Evolutionary conservation across 1,140 invertebrate genomes (phyloP), one percentile per base, ranked within the genome.

Genomic region (Lordiphosa collinella): DNA sequence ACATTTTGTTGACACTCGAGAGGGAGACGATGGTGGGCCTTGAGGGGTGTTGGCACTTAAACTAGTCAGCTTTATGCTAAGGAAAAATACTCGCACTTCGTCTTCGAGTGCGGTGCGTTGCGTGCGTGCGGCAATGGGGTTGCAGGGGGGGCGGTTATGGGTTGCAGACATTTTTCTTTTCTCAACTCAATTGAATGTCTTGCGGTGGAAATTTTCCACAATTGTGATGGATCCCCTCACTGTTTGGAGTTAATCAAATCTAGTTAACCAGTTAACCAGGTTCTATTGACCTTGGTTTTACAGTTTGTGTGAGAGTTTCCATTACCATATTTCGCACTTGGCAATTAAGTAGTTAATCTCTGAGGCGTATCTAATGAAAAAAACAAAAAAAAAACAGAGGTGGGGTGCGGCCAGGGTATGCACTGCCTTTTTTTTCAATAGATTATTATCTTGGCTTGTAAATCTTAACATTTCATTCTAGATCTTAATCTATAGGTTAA

Each of bases 191-290:
- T 63, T 58, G 32, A 66, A 66, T 65, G 36, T 75, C 57, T 82
- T 62, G 16, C 47, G 56, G 54, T 80, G 66, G 76, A 71, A 80
- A 75, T 76, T 80, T 80, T 75, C 76, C 70, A 82, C 49, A 29
- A 22, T 32, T 14, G 32, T 18, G 9, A 16, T 22, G 44, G n/a
- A 31, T 8, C n/a, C n/a, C n/a, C 2, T 22, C 32, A 59, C 2
- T 4, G 35, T 36, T 11, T 6, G 53, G 38, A 48, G 60, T 63
- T 62, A 18, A 18, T 18, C 34, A 25, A 32, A 13, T 25, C 41
- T 34, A 5, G 29, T 36, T 11, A 62, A 61, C 37, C 37, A 40
- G 14, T 46, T 61, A 22, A 51, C 18, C 18, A 18, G 18, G 18
- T 18, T 18, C 18, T 18, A 18, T 18, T 18, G 18, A 18, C 59